Evolutionary conservation across 2,888 invertebrate genomes (phyloP).

Genomic region (Neocrepidodera transversa): DNA sequence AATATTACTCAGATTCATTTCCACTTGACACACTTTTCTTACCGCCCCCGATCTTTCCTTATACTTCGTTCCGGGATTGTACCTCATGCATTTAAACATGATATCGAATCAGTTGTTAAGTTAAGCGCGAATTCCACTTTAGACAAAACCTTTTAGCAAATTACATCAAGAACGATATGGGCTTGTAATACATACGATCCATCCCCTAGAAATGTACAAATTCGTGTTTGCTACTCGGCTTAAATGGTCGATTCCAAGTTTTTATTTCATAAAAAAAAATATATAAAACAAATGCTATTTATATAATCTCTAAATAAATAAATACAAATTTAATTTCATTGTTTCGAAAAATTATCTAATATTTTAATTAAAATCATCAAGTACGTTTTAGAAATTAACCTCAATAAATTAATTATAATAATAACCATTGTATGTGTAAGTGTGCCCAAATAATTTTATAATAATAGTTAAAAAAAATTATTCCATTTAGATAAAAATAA

Average conservation of each 20-base stretch:
- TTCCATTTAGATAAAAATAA: too few species aligned
- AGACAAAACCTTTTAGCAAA: constrained; percentile 63
- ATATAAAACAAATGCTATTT: too few species aligned
- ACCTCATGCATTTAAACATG: constrained; percentile 62
- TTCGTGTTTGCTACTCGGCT: constrained; percentile 42
- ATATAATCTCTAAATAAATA: too few species aligned
- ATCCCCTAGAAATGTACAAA: constrained; percentile 48
- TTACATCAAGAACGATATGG: constrained; percentile 52
- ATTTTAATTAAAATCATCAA: too few species aligned
- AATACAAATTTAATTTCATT: too few species aligned
- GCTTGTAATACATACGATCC: constrained; percentile 51
- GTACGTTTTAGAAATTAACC: too few species aligned
- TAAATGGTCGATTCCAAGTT: constrained; percentile 36
- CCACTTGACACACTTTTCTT: constrained; percentile 14
- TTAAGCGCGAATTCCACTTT: constrained; percentile 62
- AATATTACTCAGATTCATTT: too few species aligned
- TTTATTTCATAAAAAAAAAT: background rate
- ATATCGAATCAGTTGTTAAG: constrained; percentile 62
- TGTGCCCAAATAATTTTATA: too few species aligned
- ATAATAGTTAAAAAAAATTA: too few species aligned
- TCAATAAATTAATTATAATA: too few species aligned
- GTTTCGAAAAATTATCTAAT: too few species aligned
- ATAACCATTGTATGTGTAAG: too few species aligned
- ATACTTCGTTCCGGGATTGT: constrained; percentile 21
- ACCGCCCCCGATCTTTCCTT: background rate